phyloP scores from a whole-genome alignment of 2,113 vertebrate genomes.

The Balaeniceps rex region DNA sequence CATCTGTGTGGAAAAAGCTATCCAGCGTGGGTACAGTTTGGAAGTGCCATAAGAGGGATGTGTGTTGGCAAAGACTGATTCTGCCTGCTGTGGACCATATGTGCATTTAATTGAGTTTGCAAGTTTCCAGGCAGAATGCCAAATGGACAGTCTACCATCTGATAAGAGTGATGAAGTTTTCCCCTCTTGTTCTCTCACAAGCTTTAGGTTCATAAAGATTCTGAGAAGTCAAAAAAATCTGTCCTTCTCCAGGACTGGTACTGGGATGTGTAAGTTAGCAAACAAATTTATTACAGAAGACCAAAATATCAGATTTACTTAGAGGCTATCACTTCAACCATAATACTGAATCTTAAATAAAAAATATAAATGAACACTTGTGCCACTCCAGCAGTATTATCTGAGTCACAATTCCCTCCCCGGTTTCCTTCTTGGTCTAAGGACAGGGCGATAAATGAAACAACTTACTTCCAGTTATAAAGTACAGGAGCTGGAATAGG shows the following conservation, averaged over 20 bases:
- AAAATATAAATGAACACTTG: not conserved
- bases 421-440: not conserved
- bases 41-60: slow-evolving; percentile 19
- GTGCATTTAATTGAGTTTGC: slow-evolving; percentile 72
- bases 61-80: slow-evolving; percentile 61
- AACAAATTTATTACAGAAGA: not conserved
- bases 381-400: not conserved
- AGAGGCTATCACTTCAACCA: not conserved
- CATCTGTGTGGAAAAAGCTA: slow-evolving; percentile 33
- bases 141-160: slow-evolving; percentile 57
- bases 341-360: not conserved
- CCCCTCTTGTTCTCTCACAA: slow-evolving; percentile 3
- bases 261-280: not conserved
- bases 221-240: not conserved
- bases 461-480: not conserved
- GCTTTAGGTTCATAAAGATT: not conserved
- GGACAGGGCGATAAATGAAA: not conserved
- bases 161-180: slow-evolving; percentile 32
- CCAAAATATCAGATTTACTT: not conserved
- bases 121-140: slow-evolving; percentile 70
- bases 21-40: not conserved
- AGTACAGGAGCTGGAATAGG: not conserved
- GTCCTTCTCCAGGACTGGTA: not conserved
- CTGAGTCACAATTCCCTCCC: not conserved
- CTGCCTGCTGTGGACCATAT: slow-evolving; percentile 66